Conservation (phyloP, 2,888 invertebrate species). For the Mayetiola destructor region DNA sequence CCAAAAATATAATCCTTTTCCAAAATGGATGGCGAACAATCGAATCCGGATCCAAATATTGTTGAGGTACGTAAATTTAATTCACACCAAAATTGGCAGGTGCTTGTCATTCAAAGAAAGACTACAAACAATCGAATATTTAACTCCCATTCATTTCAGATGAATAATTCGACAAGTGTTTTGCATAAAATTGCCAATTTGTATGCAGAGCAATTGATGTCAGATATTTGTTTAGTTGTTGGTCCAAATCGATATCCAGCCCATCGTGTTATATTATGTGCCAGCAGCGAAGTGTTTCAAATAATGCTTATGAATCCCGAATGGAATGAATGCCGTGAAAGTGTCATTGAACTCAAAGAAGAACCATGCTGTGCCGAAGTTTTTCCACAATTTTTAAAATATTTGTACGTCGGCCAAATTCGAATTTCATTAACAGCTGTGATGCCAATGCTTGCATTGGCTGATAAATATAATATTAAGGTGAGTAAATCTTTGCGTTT, state of each 20-base stretch:
- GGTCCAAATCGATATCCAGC: constrained; percentile 70
- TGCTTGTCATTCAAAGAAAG: background rate
- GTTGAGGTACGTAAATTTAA: background rate
- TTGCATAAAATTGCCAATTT: constrained; percentile 67
- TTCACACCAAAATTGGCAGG: background rate
- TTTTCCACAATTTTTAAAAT: constrained; percentile 77
- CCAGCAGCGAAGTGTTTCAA: constrained; percentile 90
- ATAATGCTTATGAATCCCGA: constrained; percentile 92
- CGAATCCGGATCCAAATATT: background rate
- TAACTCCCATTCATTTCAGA: constrained; percentile 36
- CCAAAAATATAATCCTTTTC: no score
- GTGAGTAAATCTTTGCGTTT: constrained; percentile 31
- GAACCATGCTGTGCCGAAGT: constrained; percentile 69
- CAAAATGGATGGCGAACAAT: constrained; percentile 3
- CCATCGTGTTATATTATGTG: constrained; percentile 81
- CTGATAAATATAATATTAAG: constrained; percentile 90
- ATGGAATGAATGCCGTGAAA: constrained; percentile 83
- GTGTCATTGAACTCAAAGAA: constrained; percentile 70
- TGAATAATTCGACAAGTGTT: constrained; percentile 72
- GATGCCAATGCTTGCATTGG: constrained; percentile 73
- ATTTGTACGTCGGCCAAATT: constrained; percentile 80
- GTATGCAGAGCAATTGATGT: constrained; percentile 75
- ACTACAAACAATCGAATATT: background rate
- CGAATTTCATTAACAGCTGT: constrained; percentile 70
- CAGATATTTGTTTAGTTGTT: constrained; percentile 74